These are phyloP conservation scores for Eupleurogrammus muticus DNA, from an alignment of 2,797 vertebrate species.

Conservation along the genomic window DNA sequence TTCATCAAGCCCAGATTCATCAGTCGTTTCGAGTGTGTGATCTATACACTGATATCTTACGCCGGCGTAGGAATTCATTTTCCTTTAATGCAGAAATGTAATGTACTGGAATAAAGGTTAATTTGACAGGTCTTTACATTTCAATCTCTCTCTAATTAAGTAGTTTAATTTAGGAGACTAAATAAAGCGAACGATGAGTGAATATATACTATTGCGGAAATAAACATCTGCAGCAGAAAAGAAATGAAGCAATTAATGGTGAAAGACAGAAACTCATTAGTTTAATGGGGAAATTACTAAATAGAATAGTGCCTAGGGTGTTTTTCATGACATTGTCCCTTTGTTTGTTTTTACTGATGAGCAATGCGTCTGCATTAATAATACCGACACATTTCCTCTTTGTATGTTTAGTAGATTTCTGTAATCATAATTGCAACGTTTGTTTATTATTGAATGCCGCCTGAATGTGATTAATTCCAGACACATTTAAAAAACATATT, in stretches of 20 bases:
- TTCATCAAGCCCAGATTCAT: conserved; percentile 59
- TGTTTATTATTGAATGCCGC: conserved; percentile 51
- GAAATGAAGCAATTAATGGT: conserved; percentile 86
- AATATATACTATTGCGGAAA: conserved; percentile 72
- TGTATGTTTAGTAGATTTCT: conserved; percentile 31
- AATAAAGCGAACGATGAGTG: conserved; percentile 74
- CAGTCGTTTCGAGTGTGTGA: conserved; percentile 49
- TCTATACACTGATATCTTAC: conserved; percentile 51
- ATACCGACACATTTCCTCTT: conserved; percentile 37
- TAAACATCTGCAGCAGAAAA: conserved; percentile 77
- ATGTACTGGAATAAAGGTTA: conserved; percentile 85
- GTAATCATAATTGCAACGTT: conserved; percentile 60
- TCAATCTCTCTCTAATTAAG: conserved; percentile 82
- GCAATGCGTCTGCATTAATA: conserved; percentile 62
- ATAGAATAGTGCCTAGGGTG: conserved; percentile 68
- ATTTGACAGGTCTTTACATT: conserved; percentile 83
- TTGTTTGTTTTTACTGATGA: conserved; percentile 66
- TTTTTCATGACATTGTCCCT: conserved; percentile 59
- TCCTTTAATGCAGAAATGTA: conserved; percentile 77
- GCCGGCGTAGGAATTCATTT: conserved; percentile 64
- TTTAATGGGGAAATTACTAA: conserved; percentile 83
- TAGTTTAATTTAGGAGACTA: conserved; percentile 76
- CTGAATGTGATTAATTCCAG: conserved; percentile 36
- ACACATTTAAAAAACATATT: conserved; percentile 34
- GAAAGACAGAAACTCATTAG: conserved; percentile 79